Evolutionary conservation across 2,888 invertebrate species (phyloP).

Genomic region (Pheosia gnoma): DNA sequence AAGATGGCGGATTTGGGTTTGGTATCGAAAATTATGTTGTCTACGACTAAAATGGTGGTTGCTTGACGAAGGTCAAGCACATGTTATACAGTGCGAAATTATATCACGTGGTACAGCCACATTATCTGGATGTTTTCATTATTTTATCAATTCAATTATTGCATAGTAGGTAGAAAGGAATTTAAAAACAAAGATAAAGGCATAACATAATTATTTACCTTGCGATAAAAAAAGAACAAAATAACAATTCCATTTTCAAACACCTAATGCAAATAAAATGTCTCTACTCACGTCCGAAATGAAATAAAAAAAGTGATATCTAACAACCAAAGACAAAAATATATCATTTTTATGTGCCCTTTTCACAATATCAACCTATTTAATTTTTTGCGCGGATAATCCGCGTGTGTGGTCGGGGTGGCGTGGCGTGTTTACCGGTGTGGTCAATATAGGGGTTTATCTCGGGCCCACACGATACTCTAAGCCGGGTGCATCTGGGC

Average conservation of each 20-base stretch:
- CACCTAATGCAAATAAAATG: too few species aligned
- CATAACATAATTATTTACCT: too few species aligned
- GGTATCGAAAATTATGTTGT: too few species aligned
- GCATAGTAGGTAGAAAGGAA: too few species aligned
- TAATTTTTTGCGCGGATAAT: conserved; percentile 32
- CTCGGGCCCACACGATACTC: conserved; percentile 36
- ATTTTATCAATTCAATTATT: too few species aligned
- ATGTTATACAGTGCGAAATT: too few species aligned
- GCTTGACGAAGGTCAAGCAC: too few species aligned
- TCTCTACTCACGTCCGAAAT: background rate
- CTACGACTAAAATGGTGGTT: too few species aligned
- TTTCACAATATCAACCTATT: conserved; percentile 14
- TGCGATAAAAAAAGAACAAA: background rate
- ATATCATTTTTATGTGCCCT: background rate
- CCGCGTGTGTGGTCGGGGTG: conserved; percentile 15
- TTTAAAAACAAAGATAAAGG: too few species aligned
- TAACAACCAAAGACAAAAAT: background rate
- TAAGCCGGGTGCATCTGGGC: conserved; percentile 52
- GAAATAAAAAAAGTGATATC: background rate
- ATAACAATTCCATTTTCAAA: background rate
- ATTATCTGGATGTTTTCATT: too few species aligned
- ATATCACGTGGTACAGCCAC: too few species aligned
- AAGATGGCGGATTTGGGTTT: too few species aligned
- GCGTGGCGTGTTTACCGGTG: conserved; percentile 22
- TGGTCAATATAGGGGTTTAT: conserved; percentile 44